These are phyloP conservation scores for Pachycephala philippinensis DNA, from an alignment of 2,113 vertebrate genomes.

Conservation along the genomic window DNA sequence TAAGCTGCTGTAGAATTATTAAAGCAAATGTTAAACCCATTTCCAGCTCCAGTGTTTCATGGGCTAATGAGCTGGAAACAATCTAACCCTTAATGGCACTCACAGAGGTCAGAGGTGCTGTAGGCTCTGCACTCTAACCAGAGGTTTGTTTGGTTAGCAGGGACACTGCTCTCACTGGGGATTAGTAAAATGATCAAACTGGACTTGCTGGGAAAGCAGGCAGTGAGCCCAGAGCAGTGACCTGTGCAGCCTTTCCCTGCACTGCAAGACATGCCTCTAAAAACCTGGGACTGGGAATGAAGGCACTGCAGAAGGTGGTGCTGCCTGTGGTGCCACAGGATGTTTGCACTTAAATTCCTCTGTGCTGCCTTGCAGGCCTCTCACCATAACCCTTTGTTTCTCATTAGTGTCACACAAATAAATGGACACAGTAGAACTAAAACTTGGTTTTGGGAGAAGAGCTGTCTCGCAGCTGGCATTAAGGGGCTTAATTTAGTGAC, in stretches of 20 bases:
- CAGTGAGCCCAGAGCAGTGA: neutral
- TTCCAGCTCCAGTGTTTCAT: neutral
- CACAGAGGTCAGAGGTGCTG: neutral
- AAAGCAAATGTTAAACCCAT: neutral
- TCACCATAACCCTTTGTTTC: neutral
- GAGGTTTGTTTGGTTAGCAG: neutral
- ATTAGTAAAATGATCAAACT: neutral
- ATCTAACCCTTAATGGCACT: neutral
- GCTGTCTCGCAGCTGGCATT: neutral
- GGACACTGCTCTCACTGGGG: neutral
- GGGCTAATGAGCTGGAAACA: neutral
- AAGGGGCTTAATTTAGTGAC: neutral
- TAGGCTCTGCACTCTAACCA: neutral
- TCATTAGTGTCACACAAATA: neutral
- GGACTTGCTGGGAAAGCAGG: neutral
- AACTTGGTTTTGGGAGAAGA: neutral
- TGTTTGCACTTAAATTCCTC: neutral
- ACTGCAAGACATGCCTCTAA: fast-evolving
- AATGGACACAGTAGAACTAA: neutral
- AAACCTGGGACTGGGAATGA: neutral
- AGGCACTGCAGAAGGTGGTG: neutral
- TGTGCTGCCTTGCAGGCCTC: neutral
- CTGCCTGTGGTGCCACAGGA: neutral
- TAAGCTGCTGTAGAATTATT: neutral
- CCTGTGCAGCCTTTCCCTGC: neutral